phyloP scores from a whole-genome alignment of 2,113 vertebrate species.

The Apteryx owenii region DNA sequence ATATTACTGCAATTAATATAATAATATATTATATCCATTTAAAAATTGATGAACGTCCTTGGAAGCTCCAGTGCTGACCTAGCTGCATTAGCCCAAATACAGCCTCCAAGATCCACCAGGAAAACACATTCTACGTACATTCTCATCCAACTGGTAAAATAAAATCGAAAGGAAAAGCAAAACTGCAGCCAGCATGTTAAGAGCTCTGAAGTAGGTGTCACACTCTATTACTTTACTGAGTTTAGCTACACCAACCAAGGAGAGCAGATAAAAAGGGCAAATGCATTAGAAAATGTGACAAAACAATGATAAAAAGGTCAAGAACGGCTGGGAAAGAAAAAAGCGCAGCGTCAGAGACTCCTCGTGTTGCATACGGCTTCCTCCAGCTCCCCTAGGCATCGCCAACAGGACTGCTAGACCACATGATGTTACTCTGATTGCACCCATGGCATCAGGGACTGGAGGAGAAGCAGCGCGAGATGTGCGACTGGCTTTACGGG shows the following conservation, averaged over 20 bases:
- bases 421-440: too few relatives aligned
- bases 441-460: too few relatives aligned
- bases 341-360: neutral
- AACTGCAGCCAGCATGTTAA: neutral
- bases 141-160: neutral
- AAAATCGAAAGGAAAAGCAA: neutral
- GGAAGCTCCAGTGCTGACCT: neutral
- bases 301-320: neutral
- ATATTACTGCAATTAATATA: neutral
- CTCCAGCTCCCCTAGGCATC: too few relatives aligned
- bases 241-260: neutral
- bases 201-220: too few relatives aligned
- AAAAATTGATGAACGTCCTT: neutral
- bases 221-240: too few relatives aligned
- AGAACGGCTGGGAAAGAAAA: neutral
- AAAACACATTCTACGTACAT: neutral
- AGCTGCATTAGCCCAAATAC: neutral
- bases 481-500: too few relatives aligned
- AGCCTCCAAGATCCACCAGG: neutral
- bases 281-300: neutral
- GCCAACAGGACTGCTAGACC: too few relatives aligned
- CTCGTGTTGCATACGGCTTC: too few relatives aligned
- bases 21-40: neutral
- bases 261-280: neutral
- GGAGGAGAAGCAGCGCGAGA: too few relatives aligned